Evolutionary conservation across 2,888 invertebrate genomes (phyloP), one percentile per base, ranked within the genome.

Genomic region (Ametastegia equiseti): DNA sequence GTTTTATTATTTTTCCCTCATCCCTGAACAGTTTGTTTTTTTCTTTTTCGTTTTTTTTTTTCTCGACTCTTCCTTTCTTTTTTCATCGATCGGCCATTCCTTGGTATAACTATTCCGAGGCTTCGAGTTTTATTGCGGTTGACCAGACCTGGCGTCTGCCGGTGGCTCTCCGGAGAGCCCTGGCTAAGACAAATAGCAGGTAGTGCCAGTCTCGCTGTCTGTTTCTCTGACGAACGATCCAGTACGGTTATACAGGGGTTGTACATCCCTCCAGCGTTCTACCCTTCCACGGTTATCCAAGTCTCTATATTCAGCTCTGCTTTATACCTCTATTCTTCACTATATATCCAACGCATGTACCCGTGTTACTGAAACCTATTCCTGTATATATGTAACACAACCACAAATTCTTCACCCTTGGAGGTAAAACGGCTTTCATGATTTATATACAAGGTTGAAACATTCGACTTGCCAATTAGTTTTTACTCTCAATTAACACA

Each of bases 81-180:
- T 54, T 36, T 33, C 54, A 75, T 75, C 54, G 75, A 36, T 50
- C 75, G 45, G 30, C 33, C 33, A 33, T 33, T 33, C 75, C 45
- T 27, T 3, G 27, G 47, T 27, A 19, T 27, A 65, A 71, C 71
- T 71, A 71, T 47, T 71, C 36, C 75, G 19, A 23, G 36, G 75
- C 42, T 60, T 63, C 78, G 13, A 27, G 78, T 42, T 78, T 78
- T 78, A 78, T 60, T 78, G 33, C 75, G 54, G 75, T 75, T 75
- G 75, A 75, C 75, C 57, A 54, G 47, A 15, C 30, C 47, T 71
- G 27, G 15, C 27, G 27, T 23, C 36, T 47, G n/a, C 19, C 23
- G 75, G 78, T 78, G 30, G 60, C 60, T 60, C 78, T 78, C 78
- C 27, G 63, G 78, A 78, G 78, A 78, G 78, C 57, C 78, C 60